Base-by-base conservation (phyloP, 2,113 vertebrate genomes). In the Hemicordylus capensis region DNA sequence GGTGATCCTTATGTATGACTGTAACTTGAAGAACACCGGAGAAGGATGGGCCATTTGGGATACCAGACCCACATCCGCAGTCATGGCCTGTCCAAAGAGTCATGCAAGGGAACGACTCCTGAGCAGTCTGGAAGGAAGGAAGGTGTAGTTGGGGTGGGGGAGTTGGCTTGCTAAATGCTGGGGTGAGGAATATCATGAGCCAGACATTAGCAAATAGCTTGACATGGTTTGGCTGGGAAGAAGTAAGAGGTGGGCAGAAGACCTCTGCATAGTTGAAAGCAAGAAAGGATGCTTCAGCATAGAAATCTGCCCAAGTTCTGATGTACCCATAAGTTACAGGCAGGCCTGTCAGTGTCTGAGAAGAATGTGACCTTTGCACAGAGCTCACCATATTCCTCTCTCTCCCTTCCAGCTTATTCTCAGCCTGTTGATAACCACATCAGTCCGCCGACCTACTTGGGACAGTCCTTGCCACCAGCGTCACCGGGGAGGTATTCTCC, bases 341-440 rank as follows among this genome's bases (percentile, higher is more conserved):
- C 14, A 2, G 31, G 12, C 14, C 28, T 26, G 7, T 24, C n/a
- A 5, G 70, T 2, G 22, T 73, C 11, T 4, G 59, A 28, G 12
- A 28, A 0, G 26, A 39, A 8, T 3, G 75, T 5, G 74, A 44
- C 3, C 48, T 56, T 19, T 9, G 64, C 89, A 86, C 44, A 67
- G 15, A 3, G 42, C 63, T 91, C 90, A 86, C 3, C 67, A 34
- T 56, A 73, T 66, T 39, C 63, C 9, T n/a, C 22, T 90, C 58
- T 83, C 84, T 37, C 92, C 54, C 87, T 90, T 85, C 93, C 96
- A 99, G 98, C 98, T 76, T 97, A 97, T 95, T 96, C 97, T 83
- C 98, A 97, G 73, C 97, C 97, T 91, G 90, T 97, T 90, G 98
- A 99, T 93, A 99, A 99, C 93, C 98, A 99, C 95, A 97, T 99